These are phyloP conservation scores for Aldrovandia affinis DNA, from an alignment of 2,797 vertebrate genomes.

Conservation along the genomic window DNA sequence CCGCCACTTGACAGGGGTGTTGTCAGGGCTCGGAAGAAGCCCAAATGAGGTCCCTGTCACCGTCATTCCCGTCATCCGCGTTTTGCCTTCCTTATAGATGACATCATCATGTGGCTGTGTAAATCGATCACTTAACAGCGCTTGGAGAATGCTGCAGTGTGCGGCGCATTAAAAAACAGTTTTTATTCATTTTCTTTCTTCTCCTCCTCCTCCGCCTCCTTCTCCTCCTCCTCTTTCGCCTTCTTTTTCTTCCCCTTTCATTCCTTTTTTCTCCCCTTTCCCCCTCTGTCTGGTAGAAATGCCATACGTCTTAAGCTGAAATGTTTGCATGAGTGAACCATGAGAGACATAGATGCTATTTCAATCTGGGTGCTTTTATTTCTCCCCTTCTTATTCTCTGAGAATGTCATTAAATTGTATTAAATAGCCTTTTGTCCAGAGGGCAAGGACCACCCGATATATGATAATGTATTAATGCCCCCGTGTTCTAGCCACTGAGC, in stretches of 20 bases:
- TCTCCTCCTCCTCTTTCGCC: constrained; percentile 17
- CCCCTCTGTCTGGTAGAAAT: constrained; percentile 74
- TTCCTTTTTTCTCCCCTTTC: background rate
- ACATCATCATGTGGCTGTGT: constrained; percentile 85
- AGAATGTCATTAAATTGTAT: constrained; percentile 99
- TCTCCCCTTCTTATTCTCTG: constrained; percentile 82
- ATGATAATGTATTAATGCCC: constrained; percentile 99
- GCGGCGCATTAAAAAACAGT: constrained; percentile 77
- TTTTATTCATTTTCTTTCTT: constrained; percentile 65
- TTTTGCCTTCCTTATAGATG: constrained; percentile 80
- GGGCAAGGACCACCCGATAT: constrained; percentile 98
- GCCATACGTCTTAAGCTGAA: constrained; percentile 82
- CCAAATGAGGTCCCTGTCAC: constrained; percentile 80
- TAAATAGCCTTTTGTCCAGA: constrained; percentile 99
- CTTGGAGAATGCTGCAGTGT: constrained; percentile 79
- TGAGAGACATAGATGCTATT: constrained; percentile 96
- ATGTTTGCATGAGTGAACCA: constrained; percentile 89
- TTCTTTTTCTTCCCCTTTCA: background rate
- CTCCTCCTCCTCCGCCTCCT: constrained; percentile 14
- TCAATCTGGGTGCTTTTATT: constrained; percentile 79
- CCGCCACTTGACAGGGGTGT: constrained; percentile 78
- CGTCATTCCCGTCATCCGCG: constrained; percentile 80
- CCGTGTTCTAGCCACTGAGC: constrained; percentile 93
- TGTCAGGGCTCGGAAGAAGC: constrained; percentile 78
- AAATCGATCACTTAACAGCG: constrained; percentile 88